Evolutionary conservation across 2,113 vertebrate species (phyloP).

Genomic region (Perognathus longimembris): DNA sequence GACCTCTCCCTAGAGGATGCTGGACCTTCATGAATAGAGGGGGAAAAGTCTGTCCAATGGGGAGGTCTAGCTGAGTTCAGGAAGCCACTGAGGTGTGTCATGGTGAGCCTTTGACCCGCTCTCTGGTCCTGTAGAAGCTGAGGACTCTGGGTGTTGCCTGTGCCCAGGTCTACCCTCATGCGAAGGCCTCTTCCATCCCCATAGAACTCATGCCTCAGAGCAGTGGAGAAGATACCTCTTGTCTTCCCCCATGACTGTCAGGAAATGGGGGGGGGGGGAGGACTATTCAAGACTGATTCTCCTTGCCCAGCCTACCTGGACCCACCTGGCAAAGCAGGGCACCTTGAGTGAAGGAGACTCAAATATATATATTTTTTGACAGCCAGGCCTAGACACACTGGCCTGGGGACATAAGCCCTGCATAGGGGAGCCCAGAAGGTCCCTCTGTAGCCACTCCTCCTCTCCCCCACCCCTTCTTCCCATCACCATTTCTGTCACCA

Average conservation of each 20-base stretch:
- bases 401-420: constrained; percentile 64
- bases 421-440: not conserved
- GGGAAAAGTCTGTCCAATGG: not conserved
- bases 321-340: not conserved
- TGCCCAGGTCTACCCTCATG: rapidly evolving
- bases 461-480: not conserved
- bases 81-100: not conserved
- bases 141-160: not conserved
- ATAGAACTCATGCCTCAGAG: constrained; percentile 43
- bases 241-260: not conserved
- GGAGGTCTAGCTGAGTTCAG: not conserved
- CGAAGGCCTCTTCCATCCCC: not conserved
- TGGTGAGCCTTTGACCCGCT: not conserved
- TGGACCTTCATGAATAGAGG: not conserved
- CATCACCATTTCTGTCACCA: constrained; percentile 16
- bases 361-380: constrained; percentile 55
- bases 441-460: not conserved
- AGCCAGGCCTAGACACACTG: constrained; percentile 67
- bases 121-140: not conserved
- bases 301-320: not conserved
- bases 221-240: not conserved
- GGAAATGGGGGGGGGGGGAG: not conserved
- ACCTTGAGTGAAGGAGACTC: not conserved
- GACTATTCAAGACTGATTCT: not conserved
- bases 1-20: constrained; percentile 12